These are phyloP conservation scores for Laspeyria flexula DNA, from an alignment of 2,888 invertebrate genomes.

Conservation along the genomic window DNA sequence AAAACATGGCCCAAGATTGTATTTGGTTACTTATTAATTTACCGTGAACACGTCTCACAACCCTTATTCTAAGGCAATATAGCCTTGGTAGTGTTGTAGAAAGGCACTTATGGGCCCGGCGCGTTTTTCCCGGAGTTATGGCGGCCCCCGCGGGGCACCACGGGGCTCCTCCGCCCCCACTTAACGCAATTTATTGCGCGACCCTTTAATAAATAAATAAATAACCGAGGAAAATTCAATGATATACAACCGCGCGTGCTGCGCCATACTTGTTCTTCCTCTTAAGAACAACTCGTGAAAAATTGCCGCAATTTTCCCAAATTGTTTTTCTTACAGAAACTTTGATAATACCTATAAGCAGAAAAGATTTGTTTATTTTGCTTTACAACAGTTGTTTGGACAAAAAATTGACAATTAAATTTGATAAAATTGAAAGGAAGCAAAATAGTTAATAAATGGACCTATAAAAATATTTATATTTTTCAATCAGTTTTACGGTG, in stretches of 20 bases:
- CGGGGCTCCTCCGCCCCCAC: conserved; percentile 82
- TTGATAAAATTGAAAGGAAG: too few relatives aligned
- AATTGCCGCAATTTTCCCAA: conserved; percentile 64
- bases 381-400: neutral
- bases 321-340: conserved; percentile 25
- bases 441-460: too few relatives aligned
- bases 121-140: conserved; percentile 81
- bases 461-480: too few relatives aligned
- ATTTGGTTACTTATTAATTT: conserved; percentile 35
- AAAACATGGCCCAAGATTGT: conserved; percentile 17
- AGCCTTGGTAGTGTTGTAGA: conserved; percentile 69
- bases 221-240: conserved; percentile 84
- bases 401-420: too few relatives aligned
- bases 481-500: neutral
- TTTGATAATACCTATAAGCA: neutral
- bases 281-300: conserved; percentile 51
- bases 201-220: conserved; percentile 86
- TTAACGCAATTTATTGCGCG: conserved; percentile 84
- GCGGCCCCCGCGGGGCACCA: conserved; percentile 77
- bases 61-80: conserved; percentile 63
- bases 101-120: conserved; percentile 80
- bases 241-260: conserved; percentile 76
- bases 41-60: conserved; percentile 34
- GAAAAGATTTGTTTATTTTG: neutral
- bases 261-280: conserved; percentile 50